Percentiles rank a stretch among this genome's conserved stretches.
These are phyloP conservation scores for Colletes latitarsis DNA, from an alignment of 1,140 invertebrate genomes.

Conservation along the genomic window DNA sequence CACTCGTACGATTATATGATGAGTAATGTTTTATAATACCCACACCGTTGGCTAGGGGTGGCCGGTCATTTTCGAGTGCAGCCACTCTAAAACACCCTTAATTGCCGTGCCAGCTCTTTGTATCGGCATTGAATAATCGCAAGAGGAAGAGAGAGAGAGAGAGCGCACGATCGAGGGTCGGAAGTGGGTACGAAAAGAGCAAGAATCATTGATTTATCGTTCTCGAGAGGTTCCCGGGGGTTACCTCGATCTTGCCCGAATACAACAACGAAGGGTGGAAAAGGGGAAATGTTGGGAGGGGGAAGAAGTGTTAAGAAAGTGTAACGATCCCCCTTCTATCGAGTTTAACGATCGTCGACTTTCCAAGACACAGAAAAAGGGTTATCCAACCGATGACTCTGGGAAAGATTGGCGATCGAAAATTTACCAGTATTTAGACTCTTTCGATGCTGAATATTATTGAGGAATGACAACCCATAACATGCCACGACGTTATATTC, in stretches of 20 bases:
- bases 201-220: slow-evolving; percentile 76
- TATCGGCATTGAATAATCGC: slow-evolving; percentile 53
- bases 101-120: slow-evolving; percentile 77
- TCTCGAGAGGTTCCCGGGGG: slow-evolving; percentile 48
- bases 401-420: slow-evolving; percentile 20
- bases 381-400: background rate
- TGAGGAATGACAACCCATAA: no score
- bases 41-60: slow-evolving; percentile 60
- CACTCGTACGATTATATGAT: slow-evolving; percentile 78
- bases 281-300: no score
- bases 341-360: slow-evolving; percentile 59
- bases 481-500: no score
- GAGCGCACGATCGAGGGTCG: slow-evolving; percentile 43
- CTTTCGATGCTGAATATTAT: no score
- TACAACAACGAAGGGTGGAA: slow-evolving; percentile 40
- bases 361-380: slow-evolving; percentile 19
- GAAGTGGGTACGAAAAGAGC: slow-evolving; percentile 33
- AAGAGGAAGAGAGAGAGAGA: slow-evolving; percentile 47
- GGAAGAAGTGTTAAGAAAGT: slow-evolving; percentile 50
- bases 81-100: slow-evolving; percentile 81
- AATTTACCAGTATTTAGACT: no score
- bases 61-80: slow-evolving; percentile 75
- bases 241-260: slow-evolving; percentile 54
- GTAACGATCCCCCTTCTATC: slow-evolving; percentile 59
- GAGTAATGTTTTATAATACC: slow-evolving; percentile 82